phyloP scores from a whole-genome alignment of 2,797 vertebrate species.

The Parotocinclus haroldoi region DNA sequence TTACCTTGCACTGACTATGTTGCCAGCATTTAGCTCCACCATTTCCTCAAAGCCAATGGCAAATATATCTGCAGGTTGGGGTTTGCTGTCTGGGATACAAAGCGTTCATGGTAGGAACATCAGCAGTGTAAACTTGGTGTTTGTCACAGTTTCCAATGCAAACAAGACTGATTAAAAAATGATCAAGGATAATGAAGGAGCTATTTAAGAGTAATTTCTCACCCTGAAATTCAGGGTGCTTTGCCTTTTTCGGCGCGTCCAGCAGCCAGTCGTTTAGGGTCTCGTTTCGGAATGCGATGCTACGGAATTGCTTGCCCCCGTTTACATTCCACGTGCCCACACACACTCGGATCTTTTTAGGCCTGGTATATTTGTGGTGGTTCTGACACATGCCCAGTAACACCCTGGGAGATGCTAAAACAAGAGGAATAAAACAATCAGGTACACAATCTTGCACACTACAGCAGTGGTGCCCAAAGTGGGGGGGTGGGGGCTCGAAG shows the following conservation, averaged over 20 bases:
- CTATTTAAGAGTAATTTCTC: conserved; percentile 6
- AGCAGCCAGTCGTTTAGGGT: conserved; percentile 97
- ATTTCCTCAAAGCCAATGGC: conserved; percentile 99
- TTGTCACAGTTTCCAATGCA: background rate
- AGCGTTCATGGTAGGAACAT: background rate
- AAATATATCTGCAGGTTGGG: conserved; percentile 91
- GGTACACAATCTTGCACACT: too few species aligned
- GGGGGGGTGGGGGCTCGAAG: too few species aligned
- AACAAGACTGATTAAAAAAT: background rate
- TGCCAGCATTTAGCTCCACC: conserved; percentile 98
- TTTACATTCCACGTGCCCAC: conserved; percentile 97
- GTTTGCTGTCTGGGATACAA: conserved; percentile 77
- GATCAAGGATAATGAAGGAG: background rate
- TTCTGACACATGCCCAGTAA: conserved; percentile 95
- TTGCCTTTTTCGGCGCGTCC: conserved; percentile 88
- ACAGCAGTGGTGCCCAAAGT: too few species aligned
- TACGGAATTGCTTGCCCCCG: conserved; percentile 95
- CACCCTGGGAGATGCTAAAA: conserved; percentile 89
- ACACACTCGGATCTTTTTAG: conserved; percentile 86
- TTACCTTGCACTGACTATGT: conserved; percentile 97
- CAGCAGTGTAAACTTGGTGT: background rate
- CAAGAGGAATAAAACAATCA: background rate
- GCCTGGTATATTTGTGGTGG: conserved; percentile 88
- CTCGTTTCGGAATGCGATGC: conserved; percentile 96
- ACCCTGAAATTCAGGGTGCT: conserved; percentile 92